Evolutionary conservation across 1,140 invertebrate species (phyloP).

Genomic region (Wiebesia pumilae): DNA sequence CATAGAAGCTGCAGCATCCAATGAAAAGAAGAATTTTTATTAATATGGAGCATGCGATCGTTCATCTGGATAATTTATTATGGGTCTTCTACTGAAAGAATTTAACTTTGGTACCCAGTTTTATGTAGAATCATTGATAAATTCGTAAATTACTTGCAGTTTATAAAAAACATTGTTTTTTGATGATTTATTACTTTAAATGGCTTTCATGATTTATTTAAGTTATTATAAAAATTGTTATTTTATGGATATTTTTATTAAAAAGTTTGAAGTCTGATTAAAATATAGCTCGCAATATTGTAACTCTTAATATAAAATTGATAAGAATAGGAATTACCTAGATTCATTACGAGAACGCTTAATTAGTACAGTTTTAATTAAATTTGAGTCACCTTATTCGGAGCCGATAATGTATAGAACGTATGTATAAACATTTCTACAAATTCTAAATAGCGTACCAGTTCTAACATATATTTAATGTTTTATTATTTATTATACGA

Average conservation of each 20-base stretch:
- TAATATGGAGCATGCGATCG: slow-evolving; percentile 1
- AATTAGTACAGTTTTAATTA: no score
- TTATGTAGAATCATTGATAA: not conserved
- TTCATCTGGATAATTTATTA: slow-evolving; percentile 24
- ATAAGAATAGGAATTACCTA: no score
- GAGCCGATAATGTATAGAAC: no score
- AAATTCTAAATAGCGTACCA: no score
- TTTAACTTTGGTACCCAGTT: not conserved
- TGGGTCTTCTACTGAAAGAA: not conserved
- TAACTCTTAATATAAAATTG: no score
- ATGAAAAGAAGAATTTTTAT: slow-evolving; percentile 20
- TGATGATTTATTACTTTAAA: not conserved
- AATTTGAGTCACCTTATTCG: no score
- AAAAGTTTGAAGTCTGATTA: not conserved
- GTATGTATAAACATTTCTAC: no score
- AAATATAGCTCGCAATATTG: not conserved
- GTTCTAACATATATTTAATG: no score
- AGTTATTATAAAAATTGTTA: not conserved
- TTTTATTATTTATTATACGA: no score
- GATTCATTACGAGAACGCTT: no score
- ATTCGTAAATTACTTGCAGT: not conserved
- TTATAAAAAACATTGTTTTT: not conserved
- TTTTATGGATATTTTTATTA: not conserved
- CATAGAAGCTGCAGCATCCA: slow-evolving; percentile 7
- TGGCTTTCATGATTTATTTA: not conserved